A percentile compares a stretch with the other conserved stretches of the same genome.
Conservation (phyloP, 2,797 vertebrate genomes). For the Hozukius guyotensis region DNA sequence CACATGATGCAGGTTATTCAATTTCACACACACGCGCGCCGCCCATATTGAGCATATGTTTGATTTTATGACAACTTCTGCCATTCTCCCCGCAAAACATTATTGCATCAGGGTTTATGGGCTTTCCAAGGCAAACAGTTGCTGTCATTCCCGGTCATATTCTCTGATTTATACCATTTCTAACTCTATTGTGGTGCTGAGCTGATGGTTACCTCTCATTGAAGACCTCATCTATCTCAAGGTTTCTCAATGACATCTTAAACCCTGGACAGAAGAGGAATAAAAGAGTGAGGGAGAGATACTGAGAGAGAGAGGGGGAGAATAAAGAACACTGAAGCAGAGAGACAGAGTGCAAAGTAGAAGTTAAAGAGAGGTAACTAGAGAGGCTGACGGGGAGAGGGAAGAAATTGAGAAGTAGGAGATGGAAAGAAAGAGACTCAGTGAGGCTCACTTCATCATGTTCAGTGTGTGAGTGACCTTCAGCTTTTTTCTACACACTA, state of each 20-base stretch:
- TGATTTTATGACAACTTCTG: constrained; percentile 68
- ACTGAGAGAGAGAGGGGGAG: neutral
- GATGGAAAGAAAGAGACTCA: constrained; percentile 24
- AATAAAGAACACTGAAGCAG: constrained; percentile 24
- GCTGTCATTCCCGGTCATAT: constrained; percentile 56
- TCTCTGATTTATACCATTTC: constrained; percentile 64
- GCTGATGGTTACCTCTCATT: constrained; percentile 50
- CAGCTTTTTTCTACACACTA: constrained; percentile 25
- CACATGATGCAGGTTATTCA: constrained; percentile 64
- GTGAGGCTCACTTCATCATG: constrained; percentile 55
- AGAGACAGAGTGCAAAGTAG: constrained; percentile 42
- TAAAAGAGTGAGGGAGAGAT: constrained; percentile 4
- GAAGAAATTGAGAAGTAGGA: constrained; percentile 42
- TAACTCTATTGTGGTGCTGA: constrained; percentile 46
- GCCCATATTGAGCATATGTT: constrained; percentile 64
- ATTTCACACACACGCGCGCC: constrained; percentile 37
- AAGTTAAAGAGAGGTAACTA: constrained; percentile 51
- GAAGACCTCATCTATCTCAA: constrained; percentile 73
- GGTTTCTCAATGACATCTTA: constrained; percentile 70
- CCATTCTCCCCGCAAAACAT: constrained; percentile 58
- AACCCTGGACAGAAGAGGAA: constrained; percentile 32
- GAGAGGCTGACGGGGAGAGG: neutral
- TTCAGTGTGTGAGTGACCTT: constrained; percentile 56
- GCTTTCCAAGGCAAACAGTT: constrained; percentile 53
- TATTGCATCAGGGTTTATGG: constrained; percentile 68